Percentiles rank a stretch among this genome's conserved stretches.
Evolutionary conservation across 2,113 vertebrate genomes (phyloP).

Genomic region (Myocastor coypus): DNA sequence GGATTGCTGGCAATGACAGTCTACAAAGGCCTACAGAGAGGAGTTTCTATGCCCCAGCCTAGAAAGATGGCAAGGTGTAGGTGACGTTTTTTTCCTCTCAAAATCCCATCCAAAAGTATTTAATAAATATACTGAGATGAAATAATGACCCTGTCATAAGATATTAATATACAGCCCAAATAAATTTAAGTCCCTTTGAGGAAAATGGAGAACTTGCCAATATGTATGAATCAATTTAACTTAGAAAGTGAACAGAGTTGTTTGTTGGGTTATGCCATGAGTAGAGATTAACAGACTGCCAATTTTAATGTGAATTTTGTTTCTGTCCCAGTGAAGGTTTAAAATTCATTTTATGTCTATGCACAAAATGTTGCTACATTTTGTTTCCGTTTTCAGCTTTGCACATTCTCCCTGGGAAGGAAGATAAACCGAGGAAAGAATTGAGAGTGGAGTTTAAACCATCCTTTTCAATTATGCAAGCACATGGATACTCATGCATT

Average conservation of each 20-base stretch:
- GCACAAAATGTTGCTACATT: constrained; percentile 40
- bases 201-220: constrained; percentile 73
- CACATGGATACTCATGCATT: background rate
- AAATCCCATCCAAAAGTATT: constrained; percentile 56
- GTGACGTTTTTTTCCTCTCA: background rate
- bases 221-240: constrained; percentile 77
- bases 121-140: constrained; percentile 69
- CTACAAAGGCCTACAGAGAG: background rate
- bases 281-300: constrained; percentile 71
- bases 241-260: constrained; percentile 48
- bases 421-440: background rate
- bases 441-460: background rate
- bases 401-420: background rate
- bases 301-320: constrained; percentile 64
- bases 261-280: constrained; percentile 37
- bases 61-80: constrained; percentile 20
- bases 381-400: constrained; percentile 34
- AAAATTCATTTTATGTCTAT: constrained; percentile 70
- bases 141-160: constrained; percentile 75
- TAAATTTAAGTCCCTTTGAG: constrained; percentile 75
- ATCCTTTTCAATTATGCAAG: constrained; percentile 32
- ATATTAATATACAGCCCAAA: constrained; percentile 76
- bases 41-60: background rate
- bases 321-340: constrained; percentile 57
- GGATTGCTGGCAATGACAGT: background rate